These are phyloP conservation scores for Galeopsomyia nigrocyanea DNA, from an alignment of 2,888 invertebrate species.

Conservation along the genomic window DNA sequence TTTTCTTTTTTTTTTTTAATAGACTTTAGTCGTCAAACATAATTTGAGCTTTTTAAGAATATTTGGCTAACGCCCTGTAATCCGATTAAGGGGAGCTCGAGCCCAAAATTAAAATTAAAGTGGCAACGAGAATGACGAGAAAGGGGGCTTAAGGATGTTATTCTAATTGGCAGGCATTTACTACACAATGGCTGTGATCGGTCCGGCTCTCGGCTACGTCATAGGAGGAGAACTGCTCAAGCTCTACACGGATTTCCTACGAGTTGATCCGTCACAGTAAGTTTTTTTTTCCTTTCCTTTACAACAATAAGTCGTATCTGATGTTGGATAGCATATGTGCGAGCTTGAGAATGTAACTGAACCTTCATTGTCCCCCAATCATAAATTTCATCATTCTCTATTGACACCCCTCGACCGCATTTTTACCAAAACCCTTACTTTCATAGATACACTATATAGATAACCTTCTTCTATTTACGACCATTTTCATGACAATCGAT, in stretches of 20 bases:
- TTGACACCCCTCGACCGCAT: conserved; percentile 4
- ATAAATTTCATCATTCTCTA: conserved; percentile 28
- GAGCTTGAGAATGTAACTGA: neutral
- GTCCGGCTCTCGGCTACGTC: conserved; percentile 87
- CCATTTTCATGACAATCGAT: no score
- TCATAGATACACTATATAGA: no score
- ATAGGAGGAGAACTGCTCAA: conserved; percentile 86
- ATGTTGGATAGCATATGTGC: no score
- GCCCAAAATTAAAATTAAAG: conserved; percentile 25
- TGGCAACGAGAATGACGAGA: conserved; percentile 30
- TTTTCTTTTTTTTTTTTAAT: no score
- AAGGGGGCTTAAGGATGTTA: neutral
- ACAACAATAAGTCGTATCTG: no score
- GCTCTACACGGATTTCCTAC: conserved; percentile 81
- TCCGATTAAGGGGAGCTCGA: conserved; percentile 22
- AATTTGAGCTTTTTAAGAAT: neutral
- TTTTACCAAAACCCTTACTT: neutral
- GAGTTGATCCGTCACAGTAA: conserved; percentile 77
- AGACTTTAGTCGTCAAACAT: no score
- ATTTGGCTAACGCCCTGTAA: conserved; percentile 9
- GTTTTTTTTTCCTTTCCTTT: conserved; percentile 63
- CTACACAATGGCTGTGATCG: conserved; percentile 86
- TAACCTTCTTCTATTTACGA: no score
- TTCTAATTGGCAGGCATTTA: conserved; percentile 75
- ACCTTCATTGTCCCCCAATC: neutral